Percentiles rank a stretch among this genome's conserved stretches.
phyloP scores from a whole-genome alignment of 2,113 vertebrate genomes.

The Dryoscopus gambensis region DNA sequence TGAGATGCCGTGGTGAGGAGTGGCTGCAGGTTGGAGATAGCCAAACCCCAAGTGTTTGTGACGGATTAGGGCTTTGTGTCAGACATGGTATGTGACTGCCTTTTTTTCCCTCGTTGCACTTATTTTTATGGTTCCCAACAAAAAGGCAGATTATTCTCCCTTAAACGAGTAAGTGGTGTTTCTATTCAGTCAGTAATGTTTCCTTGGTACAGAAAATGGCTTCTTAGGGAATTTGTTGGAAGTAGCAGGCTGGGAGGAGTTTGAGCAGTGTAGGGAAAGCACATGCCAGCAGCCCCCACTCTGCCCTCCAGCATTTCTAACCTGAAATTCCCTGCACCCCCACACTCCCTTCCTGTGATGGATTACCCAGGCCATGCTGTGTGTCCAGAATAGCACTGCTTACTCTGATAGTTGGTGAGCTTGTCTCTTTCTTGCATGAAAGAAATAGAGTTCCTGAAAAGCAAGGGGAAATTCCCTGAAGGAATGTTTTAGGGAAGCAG shows the following conservation, averaged over 20 bases:
- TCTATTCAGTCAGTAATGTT: background rate
- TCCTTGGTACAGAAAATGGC: background rate
- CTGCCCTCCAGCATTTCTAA: background rate
- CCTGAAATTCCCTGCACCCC: background rate
- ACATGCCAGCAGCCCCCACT: accelerated
- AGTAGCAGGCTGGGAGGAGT: background rate
- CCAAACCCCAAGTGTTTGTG: background rate
- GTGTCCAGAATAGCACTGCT: background rate
- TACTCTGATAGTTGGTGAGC: background rate
- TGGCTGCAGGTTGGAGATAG: background rate
- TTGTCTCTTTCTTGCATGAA: background rate
- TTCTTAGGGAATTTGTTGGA: background rate
- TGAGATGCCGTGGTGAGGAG: background rate
- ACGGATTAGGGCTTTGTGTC: background rate
- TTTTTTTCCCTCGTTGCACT: background rate
- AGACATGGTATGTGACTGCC: background rate
- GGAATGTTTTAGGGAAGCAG: background rate
- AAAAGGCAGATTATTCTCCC: background rate
- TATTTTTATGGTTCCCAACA: background rate
- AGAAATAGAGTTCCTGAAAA: background rate
- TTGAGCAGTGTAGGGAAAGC: background rate
- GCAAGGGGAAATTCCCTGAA: background rate
- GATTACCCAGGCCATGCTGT: accelerated
- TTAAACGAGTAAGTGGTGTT: background rate
- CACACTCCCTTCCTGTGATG: accelerated